Base-by-base conservation (phyloP, 2,888 invertebrate species). In the Heliconius hortense region DNA sequence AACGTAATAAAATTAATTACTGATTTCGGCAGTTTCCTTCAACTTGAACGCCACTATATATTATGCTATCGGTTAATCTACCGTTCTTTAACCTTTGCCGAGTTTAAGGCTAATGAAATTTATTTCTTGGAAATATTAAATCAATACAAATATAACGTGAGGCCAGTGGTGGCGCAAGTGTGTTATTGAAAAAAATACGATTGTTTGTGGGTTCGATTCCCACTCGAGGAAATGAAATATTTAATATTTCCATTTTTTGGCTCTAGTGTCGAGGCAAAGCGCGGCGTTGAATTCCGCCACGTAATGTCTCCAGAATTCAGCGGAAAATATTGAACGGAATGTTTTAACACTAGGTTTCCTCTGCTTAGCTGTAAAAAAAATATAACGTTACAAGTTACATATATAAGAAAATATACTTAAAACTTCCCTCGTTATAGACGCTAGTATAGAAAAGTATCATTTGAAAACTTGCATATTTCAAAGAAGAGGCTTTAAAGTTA, bases 11-110 rank as follows among this genome's bases (percentile, higher is more conserved):
- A 74, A 74, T 75, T 64, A 78, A 77, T 73, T 53, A 73, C 35
- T 75, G 67, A 24, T 63, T 78, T 74, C 53, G 56, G 63, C 69
- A 53, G 66, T 78, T 76, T 56, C 69, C 73, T 78, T 78, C 73
- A 78, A 77, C 74, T 73, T 78, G 76, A 75, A 76, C 74, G 60
- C 60, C 73, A 76, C 74, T 75, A 76, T 73, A 72, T 56, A 70
- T 77, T 69, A 48, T 62, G 67, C 87, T 88, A 90, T 91, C 91
- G 88, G 84, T 83, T 84, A 83, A 91, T 91, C 91, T 85, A 76
- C 83, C 85, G 87, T 88, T 85, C 88, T 86, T 87, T 90, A 88
- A 89, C 89, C 89, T 87, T 87, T 83, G 60, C 66, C 67, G 48
- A 56, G 73, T 63, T 67, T 59, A 39, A 62, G 69, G 75, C 59